phyloP scores from a whole-genome alignment of 2,113 vertebrate species.

The Hydrochoerus hydrochaeris region DNA sequence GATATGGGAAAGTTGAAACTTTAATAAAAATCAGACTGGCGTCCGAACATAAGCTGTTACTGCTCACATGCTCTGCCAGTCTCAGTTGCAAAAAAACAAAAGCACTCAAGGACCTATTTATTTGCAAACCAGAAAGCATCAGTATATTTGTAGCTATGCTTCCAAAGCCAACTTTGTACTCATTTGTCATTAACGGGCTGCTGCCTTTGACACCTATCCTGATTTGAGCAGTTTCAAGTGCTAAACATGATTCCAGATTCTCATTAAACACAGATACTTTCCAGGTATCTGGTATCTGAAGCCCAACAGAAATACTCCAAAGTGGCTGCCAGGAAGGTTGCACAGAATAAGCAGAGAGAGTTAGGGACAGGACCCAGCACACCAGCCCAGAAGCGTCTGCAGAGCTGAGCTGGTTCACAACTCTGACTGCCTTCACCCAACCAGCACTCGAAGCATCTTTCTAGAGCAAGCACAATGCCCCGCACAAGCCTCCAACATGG shows the following conservation, averaged over 20 bases:
- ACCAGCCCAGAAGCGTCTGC: background rate
- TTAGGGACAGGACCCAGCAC: background rate
- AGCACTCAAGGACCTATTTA: background rate
- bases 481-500: background rate
- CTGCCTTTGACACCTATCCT: background rate
- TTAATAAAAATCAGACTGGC: background rate
- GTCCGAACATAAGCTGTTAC: background rate
- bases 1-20: background rate
- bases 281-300: background rate
- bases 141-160: background rate
- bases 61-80: background rate
- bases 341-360: accelerated
- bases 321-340: background rate
- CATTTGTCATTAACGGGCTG: background rate
- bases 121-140: background rate
- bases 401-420: background rate
- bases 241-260: background rate
- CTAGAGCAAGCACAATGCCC: background rate
- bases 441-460: background rate
- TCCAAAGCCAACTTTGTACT: background rate
- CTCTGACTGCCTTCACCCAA: background rate
- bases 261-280: background rate
- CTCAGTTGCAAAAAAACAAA: background rate
- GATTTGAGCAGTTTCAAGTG: background rate
- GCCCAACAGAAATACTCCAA: background rate